Evolutionary conservation across 2,888 invertebrate species (phyloP), one percentile per base, ranked within the genome.

Genomic region (Melanostoma scalare): DNA sequence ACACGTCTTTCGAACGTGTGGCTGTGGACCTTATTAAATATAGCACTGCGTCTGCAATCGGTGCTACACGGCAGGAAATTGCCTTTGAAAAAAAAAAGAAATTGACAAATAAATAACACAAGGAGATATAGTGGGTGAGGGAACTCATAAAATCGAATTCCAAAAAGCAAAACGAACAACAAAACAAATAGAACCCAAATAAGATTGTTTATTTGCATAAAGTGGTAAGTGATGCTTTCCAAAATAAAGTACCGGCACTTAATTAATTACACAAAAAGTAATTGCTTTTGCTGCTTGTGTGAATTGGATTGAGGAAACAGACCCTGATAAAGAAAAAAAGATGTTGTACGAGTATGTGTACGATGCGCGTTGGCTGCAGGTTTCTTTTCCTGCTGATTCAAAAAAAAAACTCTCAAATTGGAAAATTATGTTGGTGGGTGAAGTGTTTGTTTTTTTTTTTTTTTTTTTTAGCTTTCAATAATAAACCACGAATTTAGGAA

Each of bases 171-270:
- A 31, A 58, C 8, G 63, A 65, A 69, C 30, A 61, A 65, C 60
- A 73, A 76, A 31, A 68, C 40, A 65, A 71, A 46, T 48, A 71
- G 46, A 65, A 60, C 8, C 65, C 31, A 55, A 20, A 44, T 60
- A 65, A 46, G 42, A 61, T 67, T 81, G 72, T 81, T 81, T 81
- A 81, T 81, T 81, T 81, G 81, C 77, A 72, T 72, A 67, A 61
- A 72, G 20, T 40, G 5, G 77, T 77, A 77, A 81, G 81, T 68
- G 72, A 77, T 81, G 77, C 77, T 81, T 46, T 68, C 67, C 67
- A 56, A 67, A 77, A 68, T 52, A 68, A 76, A 73, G 67, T 73
- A 58, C 72, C 56, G 67, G 38, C 72, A 77, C 77, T 81, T 67
- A 81, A 81, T 81, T 81, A 81, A 77, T 72, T 67, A 81, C 42